A percentile compares a stretch with the other conserved stretches of the same genome.
Evolutionary conservation across 2,888 invertebrate species (phyloP).

Genomic region (Conchocele bisecta): DNA sequence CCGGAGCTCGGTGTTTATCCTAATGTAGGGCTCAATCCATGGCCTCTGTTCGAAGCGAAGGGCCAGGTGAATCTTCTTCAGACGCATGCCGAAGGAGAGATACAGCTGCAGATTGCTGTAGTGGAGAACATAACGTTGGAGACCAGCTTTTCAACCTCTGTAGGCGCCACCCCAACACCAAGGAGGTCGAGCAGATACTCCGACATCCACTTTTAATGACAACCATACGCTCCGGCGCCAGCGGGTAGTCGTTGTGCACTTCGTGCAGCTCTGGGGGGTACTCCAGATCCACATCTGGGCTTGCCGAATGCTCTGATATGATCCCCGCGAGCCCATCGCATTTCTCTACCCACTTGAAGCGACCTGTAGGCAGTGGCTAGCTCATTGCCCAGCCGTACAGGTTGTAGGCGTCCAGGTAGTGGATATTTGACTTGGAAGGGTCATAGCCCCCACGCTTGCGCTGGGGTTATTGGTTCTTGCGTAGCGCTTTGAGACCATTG

Average conservation of each 20-base stretch:
- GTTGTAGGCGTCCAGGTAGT: constrained; percentile 56
- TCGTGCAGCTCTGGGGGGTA: constrained; percentile 17
- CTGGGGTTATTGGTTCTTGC: too few species aligned
- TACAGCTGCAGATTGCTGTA: constrained; percentile 54
- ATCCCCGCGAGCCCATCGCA: too few species aligned
- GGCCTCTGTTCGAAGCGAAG: not conserved
- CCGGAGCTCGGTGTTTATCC: not conserved
- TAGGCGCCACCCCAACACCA: not conserved
- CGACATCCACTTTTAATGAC: not conserved
- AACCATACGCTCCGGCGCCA: constrained; percentile 13
- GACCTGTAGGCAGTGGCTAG: constrained; percentile 66
- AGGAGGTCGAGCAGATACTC: constrained; percentile 8
- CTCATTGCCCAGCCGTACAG: constrained; percentile 69
- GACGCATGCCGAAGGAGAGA: not conserved
- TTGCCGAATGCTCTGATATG: too few species aligned
- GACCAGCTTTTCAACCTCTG: constrained; percentile 47
- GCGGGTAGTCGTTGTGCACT: constrained; percentile 20
- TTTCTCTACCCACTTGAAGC: constrained; percentile 64
- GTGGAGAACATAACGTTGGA: constrained; percentile 75
- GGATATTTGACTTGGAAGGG: constrained; percentile 8
- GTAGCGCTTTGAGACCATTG: too few species aligned
- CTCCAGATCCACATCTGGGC: constrained; percentile 8
- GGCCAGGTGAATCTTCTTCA: not conserved
- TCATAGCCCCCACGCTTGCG: constrained; percentile 18
- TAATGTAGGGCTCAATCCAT: not conserved